phyloP scores from a whole-genome alignment of 2,113 vertebrate species.

The Azemiops feae region DNA sequence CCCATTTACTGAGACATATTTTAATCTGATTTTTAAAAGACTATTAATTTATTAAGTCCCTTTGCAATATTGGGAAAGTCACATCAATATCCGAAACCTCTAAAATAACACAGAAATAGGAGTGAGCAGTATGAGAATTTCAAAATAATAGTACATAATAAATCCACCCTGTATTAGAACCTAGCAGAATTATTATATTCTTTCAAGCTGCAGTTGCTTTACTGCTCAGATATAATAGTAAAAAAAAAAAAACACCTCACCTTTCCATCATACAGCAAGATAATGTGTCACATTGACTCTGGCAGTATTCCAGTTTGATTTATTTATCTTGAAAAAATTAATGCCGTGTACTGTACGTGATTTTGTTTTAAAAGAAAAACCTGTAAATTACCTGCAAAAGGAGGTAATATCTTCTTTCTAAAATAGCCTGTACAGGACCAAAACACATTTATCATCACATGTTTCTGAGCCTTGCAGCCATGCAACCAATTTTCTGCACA shows the following conservation, averaged over 20 bases:
- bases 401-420: background rate
- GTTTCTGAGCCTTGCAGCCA: background rate
- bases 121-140: background rate
- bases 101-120: background rate
- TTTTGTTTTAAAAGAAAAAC: background rate
- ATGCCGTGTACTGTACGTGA: background rate
- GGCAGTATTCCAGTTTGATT: background rate
- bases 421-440: background rate
- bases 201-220: background rate
- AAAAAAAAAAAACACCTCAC: background rate
- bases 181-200: background rate
- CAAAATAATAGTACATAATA: background rate
- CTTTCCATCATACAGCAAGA: background rate
- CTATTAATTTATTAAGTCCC: background rate
- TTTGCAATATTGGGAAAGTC: background rate
- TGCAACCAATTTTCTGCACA: background rate
- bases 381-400: background rate
- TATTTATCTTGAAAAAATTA: background rate
- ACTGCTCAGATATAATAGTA: background rate
- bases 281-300: background rate
- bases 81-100: background rate
- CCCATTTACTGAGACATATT: background rate
- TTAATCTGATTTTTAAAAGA: background rate
- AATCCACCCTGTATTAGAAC: background rate
- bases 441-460: background rate